Evolutionary conservation across 2,888 invertebrate genomes (phyloP).

Genomic region (Branchellion lobata): DNA sequence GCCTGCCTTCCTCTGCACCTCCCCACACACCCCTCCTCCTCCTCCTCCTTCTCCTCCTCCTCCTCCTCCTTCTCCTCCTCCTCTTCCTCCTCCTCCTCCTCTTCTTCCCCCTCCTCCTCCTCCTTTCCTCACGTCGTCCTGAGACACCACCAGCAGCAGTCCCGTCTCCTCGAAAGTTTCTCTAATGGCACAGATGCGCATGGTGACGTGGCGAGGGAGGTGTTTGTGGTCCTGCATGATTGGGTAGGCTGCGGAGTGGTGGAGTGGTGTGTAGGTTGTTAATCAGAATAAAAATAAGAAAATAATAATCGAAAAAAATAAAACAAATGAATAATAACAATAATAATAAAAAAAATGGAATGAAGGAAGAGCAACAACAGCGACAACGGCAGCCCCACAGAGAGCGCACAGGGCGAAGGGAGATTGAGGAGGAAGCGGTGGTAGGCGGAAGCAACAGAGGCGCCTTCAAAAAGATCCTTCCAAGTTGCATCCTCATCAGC

Average conservation of each 20-base stretch:
- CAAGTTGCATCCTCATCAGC: conserved; percentile 38
- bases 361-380: no score
- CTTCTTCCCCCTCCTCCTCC: not conserved
- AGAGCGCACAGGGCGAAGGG: no score
- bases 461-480: conserved; percentile 26
- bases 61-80: no score
- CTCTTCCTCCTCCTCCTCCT: no score
- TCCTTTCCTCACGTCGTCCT: no score
- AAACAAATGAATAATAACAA: no score
- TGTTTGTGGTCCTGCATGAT: conserved; percentile 12
- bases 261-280: not conserved
- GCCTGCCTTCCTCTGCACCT: no score
- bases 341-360: no score
- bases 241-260: not conserved
- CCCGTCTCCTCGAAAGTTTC: conserved; percentile 91
- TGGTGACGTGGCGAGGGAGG: conserved; percentile 68
- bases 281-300: no score
- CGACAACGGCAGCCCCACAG: no score
- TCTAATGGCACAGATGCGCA: conserved; percentile 79
- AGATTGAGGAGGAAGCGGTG: not conserved
- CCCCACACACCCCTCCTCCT: no score
- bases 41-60: not conserved
- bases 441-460: not conserved
- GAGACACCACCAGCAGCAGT: conserved; percentile 63
- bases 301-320: no score